Conservation (phyloP, 2,797 vertebrate species). For the Philypnodon macrostomus region DNA sequence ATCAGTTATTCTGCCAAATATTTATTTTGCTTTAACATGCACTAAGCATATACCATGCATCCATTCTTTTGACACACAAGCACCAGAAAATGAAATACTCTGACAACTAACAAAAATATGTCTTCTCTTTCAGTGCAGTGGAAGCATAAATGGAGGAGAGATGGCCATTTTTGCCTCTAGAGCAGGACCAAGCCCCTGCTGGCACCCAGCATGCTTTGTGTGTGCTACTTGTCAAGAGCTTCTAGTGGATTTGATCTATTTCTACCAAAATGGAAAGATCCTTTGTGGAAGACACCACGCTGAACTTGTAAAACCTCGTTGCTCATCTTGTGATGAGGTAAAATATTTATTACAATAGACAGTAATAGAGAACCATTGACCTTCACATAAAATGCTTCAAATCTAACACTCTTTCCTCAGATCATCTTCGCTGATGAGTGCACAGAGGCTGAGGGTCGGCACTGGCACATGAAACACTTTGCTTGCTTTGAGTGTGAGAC, state of each 20-base stretch:
- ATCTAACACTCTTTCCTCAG: slow-evolving; percentile 55
- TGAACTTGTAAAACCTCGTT: slow-evolving; percentile 94
- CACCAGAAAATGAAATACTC: neutral
- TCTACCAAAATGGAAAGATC: slow-evolving; percentile 92
- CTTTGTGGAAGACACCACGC: slow-evolving; percentile 94
- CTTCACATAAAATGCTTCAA: neutral
- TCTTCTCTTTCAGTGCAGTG: slow-evolving; percentile 64
- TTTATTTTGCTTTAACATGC: slow-evolving; percentile 12
- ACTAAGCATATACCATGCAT: neutral
- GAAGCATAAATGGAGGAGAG: slow-evolving; percentile 88
- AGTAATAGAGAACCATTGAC: neutral
- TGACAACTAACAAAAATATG: neutral
- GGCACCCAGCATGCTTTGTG: slow-evolving; percentile 93
- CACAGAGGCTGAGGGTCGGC: slow-evolving; percentile 93
- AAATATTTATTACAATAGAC: neutral
- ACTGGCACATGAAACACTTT: slow-evolving; percentile 99
- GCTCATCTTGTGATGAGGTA: slow-evolving; percentile 88
- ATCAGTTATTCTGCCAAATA: slow-evolving; percentile 2
- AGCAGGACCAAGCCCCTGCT: slow-evolving; percentile 87
- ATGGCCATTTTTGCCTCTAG: slow-evolving; percentile 93
- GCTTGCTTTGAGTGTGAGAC: slow-evolving; percentile 93
- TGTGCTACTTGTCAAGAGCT: slow-evolving; percentile 90
- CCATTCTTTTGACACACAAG: slow-evolving; percentile 4
- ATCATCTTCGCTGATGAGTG: slow-evolving; percentile 97
- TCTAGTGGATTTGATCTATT: slow-evolving; percentile 96